Conservation (phyloP, 2,888 invertebrate species). For the Acleris sparsana region DNA sequence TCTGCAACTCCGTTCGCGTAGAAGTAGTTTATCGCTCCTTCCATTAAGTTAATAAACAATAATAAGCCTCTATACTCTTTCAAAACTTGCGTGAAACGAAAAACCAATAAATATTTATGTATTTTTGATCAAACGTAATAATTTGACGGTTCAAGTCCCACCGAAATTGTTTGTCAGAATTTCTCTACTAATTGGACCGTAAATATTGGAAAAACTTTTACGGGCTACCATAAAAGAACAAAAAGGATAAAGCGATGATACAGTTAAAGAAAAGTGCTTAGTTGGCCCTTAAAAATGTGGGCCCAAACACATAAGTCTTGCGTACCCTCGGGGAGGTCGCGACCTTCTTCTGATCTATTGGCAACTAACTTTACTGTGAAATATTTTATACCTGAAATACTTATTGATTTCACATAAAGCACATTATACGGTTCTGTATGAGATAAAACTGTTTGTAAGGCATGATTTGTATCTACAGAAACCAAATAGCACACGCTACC, state of each 20-base stretch:
- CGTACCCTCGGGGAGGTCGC: conserved; percentile 45
- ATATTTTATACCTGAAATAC: conserved; percentile 22
- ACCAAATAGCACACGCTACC: too few species aligned
- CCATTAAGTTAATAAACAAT: too few species aligned
- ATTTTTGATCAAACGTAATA: not conserved
- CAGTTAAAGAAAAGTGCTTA: conserved; percentile 49
- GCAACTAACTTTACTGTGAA: conserved; percentile 40
- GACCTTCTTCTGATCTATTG: conserved; percentile 47
- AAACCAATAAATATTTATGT: too few species aligned
- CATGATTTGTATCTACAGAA: not conserved
- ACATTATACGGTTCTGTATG: conserved; percentile 3
- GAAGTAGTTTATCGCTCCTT: too few species aligned
- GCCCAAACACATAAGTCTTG: conserved; percentile 49
- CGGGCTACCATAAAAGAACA: conserved; percentile 36
- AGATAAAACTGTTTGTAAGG: not conserved
- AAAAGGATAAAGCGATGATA: conserved; percentile 45
- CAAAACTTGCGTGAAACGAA: too few species aligned
- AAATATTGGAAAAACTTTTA: conserved; percentile 25
- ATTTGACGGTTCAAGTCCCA: not conserved
- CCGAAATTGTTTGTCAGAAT: not conserved
- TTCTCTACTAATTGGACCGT: conserved; percentile 16
- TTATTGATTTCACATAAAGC: conserved; percentile 13
- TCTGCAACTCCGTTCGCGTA: too few species aligned
- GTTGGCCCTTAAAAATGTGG: conserved; percentile 42
- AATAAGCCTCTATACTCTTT: too few species aligned